Base-by-base conservation (phyloP, 2,797 vertebrate species). In the Gallinago stenura region DNA sequence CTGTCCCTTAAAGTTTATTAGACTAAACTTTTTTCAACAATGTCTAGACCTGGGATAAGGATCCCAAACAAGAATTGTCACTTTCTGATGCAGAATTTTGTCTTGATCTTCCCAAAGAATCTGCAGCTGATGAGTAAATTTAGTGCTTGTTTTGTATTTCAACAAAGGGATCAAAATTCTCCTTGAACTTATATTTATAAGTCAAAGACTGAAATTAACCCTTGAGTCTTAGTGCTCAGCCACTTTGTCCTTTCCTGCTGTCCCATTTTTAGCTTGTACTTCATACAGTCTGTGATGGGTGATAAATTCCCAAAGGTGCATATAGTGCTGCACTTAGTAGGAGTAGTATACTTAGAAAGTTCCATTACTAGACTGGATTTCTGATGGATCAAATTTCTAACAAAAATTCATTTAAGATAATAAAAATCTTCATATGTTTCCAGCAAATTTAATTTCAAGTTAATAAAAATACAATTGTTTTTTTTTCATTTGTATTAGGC, bases 191-290 rank as follows among this genome's bases (percentile, higher is more conserved):
- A 82, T 12, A 73, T 15, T 11, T 60, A 0, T 45, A 75, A 24
- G 19, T 62, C 18, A 46, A 87, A 62, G 51, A 69, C 22, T 70
- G 43, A 78, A 58, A 46, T 65, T 12, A 75, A 61, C 4, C 7
- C 7, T 35, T 61, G 31, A 58, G 35, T 75, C 69, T 61, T 71
- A 82, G 51, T 53, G 35, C 5, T 69, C 20, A 18, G 28, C 51
- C 24, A 37, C 39, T 51, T 90, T 0, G 0, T 45, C 16, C 22
- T 62, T 83, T 53, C 20, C 18, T 25, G 43, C 3, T n/a, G 26
- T 66, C 50, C 9, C 15, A n/a, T 58, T 75, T 81, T 83, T 53
- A 57, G 24, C 31, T 43, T 66, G 26, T 61, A 30, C 8, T 57
- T 73, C 31, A n/a, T 26, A 43, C 39, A 45, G 5, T 39, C 24